phyloP scores from a whole-genome alignment of 2,888 invertebrate species.

The Zygogramma bicolorata region DNA sequence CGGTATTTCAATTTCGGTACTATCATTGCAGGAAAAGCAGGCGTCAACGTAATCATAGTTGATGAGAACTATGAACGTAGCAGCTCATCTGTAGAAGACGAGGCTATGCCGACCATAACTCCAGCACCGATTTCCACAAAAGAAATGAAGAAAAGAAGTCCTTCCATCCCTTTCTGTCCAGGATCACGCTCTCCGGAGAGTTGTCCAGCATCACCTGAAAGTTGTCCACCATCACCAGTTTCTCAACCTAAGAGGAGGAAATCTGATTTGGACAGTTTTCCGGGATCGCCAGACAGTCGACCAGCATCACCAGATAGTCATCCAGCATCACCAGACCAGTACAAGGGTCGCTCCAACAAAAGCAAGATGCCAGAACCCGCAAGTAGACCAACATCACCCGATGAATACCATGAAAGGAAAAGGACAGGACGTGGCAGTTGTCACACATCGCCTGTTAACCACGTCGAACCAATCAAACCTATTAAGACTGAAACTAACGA shows the following conservation, averaged over 20 bases:
- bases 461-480: constrained; percentile 56
- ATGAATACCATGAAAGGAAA: constrained; percentile 1
- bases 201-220: neutral
- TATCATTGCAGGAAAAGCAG: constrained; percentile 69
- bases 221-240: neutral
- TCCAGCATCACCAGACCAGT: neutral
- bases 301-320: neutral
- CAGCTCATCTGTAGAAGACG: constrained; percentile 65
- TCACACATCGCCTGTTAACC: neutral
- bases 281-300: neutral
- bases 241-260: neutral
- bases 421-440: neutral
- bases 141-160: constrained; percentile 42
- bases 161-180: neutral
- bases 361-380: constrained; percentile 27
- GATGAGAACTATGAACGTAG: constrained; percentile 73
- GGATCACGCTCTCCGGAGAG: neutral
- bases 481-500: constrained; percentile 63
- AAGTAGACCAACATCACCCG: constrained; percentile 38
- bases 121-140: constrained; percentile 57
- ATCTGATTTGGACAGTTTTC: neutral
- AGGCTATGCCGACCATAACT: constrained; percentile 56
- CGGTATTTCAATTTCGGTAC: neutral
- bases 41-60: constrained; percentile 75
- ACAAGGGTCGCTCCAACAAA: neutral